Evolutionary conservation across 2,113 vertebrate genomes (phyloP).

Genomic region (Pao palembangensis): DNA sequence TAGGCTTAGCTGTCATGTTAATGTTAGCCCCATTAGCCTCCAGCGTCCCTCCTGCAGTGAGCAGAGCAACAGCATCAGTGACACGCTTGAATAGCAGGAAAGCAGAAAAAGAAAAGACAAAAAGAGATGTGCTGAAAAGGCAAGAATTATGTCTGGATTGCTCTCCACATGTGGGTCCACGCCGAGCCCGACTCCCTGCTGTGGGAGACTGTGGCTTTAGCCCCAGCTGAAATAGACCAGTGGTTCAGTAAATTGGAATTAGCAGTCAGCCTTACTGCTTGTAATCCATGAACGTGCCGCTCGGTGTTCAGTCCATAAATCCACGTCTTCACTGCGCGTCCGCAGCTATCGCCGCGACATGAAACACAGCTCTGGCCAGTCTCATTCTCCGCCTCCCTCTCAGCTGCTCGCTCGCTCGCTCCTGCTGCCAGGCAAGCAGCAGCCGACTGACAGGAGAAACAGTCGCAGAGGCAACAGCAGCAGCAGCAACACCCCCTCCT

Average conservation of each 20-base stretch:
- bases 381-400: slow-evolving; percentile 30
- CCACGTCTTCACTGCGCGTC: slow-evolving; percentile 35
- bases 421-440: slow-evolving; percentile 63
- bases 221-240: slow-evolving; percentile 41
- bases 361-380: slow-evolving; percentile 17
- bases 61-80: slow-evolving; percentile 80
- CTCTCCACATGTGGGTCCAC: slow-evolving; percentile 26
- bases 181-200: slow-evolving; percentile 47
- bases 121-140: slow-evolving; percentile 29
- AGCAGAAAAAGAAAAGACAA: slow-evolving; percentile 4
- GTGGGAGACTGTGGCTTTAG: slow-evolving; percentile 49
- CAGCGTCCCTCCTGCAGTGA: slow-evolving; percentile 84
- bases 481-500: slow-evolving; percentile 26
- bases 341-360: slow-evolving; percentile 11
- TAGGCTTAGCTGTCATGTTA: slow-evolving; percentile 75
- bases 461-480: slow-evolving; percentile 56
- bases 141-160: slow-evolving; percentile 29
- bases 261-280: slow-evolving; percentile 51
- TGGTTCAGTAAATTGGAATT: slow-evolving; percentile 43
- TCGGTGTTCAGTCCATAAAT: slow-evolving; percentile 46
- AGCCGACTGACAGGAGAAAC: slow-evolving; percentile 74
- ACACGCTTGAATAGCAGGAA: slow-evolving; percentile 42
- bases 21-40: slow-evolving; percentile 77
- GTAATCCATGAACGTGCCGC: slow-evolving; percentile 66
- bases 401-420: slow-evolving; percentile 33